phyloP scores from a whole-genome alignment of 2,113 vertebrate genomes.

The Diadophis punctatus region DNA sequence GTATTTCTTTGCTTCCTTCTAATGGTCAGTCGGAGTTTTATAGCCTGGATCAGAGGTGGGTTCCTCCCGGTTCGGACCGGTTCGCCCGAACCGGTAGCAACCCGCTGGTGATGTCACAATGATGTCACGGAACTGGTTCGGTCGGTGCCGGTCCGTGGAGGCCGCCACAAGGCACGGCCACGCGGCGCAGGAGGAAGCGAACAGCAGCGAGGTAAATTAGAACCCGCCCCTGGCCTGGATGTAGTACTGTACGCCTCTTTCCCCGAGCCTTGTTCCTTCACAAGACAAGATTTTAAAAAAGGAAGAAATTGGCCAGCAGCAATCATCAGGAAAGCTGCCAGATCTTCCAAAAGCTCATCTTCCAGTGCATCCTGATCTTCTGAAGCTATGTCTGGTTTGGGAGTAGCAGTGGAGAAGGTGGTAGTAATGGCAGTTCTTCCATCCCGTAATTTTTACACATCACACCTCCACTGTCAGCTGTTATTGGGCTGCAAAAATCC shows the following conservation, averaged over 20 bases:
- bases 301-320: background rate
- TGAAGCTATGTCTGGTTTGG: background rate
- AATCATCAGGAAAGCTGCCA: background rate
- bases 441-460: background rate
- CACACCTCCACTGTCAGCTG: background rate
- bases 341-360: background rate
- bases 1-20: background rate
- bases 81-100: too few relatives aligned
- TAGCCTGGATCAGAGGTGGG: too few relatives aligned
- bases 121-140: too few relatives aligned
- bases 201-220: too few relatives aligned
- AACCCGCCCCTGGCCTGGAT: too few relatives aligned
- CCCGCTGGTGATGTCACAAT: too few relatives aligned
- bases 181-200: too few relatives aligned
- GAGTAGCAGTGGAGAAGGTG: background rate
- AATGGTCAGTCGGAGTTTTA: background rate
- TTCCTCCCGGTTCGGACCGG: too few relatives aligned
- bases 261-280: background rate
- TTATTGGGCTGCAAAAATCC: background rate
- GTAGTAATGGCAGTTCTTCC: background rate
- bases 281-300: background rate
- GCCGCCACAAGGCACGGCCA: too few relatives aligned
- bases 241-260: background rate
- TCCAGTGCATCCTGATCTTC: background rate
- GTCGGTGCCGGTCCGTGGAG: too few relatives aligned